Evolutionary conservation across 2,797 vertebrate species (phyloP), one percentile per base, ranked within the genome.

Genomic region (Graptemys geographica): DNA sequence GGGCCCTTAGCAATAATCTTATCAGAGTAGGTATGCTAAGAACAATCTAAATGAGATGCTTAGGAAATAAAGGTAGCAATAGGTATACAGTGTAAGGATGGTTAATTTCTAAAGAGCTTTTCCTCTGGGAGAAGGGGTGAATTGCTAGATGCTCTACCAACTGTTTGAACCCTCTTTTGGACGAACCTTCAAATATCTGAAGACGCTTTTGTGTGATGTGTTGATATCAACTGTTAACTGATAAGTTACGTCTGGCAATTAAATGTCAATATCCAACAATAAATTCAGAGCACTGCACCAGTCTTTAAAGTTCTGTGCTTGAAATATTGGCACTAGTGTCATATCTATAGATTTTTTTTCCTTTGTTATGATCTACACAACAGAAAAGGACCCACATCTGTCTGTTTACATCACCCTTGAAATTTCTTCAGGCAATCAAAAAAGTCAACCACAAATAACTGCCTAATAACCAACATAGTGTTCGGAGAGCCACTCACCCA

Each of bases 381-480:
- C 91, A 84, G 94, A 84, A 90, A 89, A 94, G 86, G 95, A 53
- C 88, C 95, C 94, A 96, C 92, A 96, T 96, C 92, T 96, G 76
- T 96, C 93, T 94, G 72, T 96, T 97, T 97, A 95, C 83, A 89
- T 90, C 96, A 97, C 93, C 91, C 93, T 97, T 69, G 91, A 96
- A 94, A 97, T 96, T 96, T 92, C 95, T 96, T 96, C 94, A 95
- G 96, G 87, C 88, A 96, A 94, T 92, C 96, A 90, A 93, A 92
- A 91, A 95, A 91, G 93, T 85, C 76, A 62, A 76, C 93, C 94
- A 94, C 95, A 95, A 96, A 87, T 95, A 96, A 97, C 92, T 86
- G 80, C 90, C 94, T 92, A 89, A 92, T 81, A 94, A 92, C 96
- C 95, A 95, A 79, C 95, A 92, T 11, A 93, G 31, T 41, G 82